Percentiles rank a stretch among this genome's conserved stretches.
Conservation (phyloP, 2,113 vertebrate species). For the Zosterops borbonicus region DNA sequence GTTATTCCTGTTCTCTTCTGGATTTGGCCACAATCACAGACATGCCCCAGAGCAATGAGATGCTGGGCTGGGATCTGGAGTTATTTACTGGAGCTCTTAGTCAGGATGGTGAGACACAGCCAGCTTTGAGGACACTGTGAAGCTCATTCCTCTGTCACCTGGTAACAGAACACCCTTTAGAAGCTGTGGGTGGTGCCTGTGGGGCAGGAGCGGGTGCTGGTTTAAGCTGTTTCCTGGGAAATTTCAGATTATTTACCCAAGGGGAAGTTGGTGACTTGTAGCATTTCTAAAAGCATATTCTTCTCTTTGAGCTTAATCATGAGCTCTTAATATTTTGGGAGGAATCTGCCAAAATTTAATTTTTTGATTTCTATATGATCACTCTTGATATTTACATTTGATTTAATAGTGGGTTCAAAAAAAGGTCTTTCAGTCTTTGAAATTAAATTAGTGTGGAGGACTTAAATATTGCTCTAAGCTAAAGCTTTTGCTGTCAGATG, state of each 20-base stretch:
- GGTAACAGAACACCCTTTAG: neutral
- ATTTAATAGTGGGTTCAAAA: neutral
- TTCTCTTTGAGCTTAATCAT: neutral
- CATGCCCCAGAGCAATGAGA: neutral
- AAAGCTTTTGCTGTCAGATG: neutral
- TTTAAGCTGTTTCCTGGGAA: neutral
- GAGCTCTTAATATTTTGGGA: neutral
- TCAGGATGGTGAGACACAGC: neutral
- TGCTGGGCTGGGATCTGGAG: neutral
- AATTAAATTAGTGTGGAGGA: neutral
- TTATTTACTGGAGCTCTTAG: neutral
- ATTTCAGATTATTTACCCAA: neutral
- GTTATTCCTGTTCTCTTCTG: neutral
- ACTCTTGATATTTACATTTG: neutral
- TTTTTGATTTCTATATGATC: neutral
- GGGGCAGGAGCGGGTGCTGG: neutral
- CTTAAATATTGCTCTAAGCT: neutral
- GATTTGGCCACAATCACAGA: neutral
- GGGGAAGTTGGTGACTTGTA: neutral
- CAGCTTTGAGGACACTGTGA: neutral
- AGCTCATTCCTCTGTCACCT: neutral
- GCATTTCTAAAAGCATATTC: neutral
- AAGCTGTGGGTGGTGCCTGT: neutral
- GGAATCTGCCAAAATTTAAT: neutral
- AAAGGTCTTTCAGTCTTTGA: neutral